These are phyloP conservation scores for Osmoderma eremita DNA, from an alignment of 2,888 invertebrate species.

Conservation along the genomic window DNA sequence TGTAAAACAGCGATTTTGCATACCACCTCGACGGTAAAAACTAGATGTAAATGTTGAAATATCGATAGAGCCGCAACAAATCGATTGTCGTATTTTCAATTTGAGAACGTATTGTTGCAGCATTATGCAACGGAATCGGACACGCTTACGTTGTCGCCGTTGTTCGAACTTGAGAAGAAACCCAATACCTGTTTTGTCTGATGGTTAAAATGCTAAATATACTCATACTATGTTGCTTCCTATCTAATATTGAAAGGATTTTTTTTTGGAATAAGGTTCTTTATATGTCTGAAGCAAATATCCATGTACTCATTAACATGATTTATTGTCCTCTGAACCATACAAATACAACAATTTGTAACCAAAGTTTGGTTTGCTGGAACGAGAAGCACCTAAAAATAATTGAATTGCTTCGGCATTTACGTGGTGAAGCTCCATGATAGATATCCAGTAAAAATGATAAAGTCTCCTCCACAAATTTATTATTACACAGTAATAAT, in stretches of 20 bases:
- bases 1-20: constrained; percentile 40
- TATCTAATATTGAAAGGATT: background rate
- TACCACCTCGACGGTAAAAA: constrained; percentile 29
- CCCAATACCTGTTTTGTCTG: constrained; percentile 22
- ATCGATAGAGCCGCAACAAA: constrained; percentile 25
- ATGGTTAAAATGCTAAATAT: background rate
- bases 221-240: background rate
- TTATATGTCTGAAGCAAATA: no score
- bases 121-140: constrained; percentile 32
- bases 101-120: constrained; percentile 26
- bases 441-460: no score
- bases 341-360: no score
- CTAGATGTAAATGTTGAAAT: constrained; percentile 39
- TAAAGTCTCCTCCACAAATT: no score
- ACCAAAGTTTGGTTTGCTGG: no score
- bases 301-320: no score
- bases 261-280: background rate
- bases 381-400: no score
- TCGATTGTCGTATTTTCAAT: constrained; percentile 37
- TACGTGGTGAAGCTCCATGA: no score
- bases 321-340: no score
- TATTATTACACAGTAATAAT: no score
- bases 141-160: constrained; percentile 26
- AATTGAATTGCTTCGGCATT: no score
- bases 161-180: constrained; percentile 28